Conservation (phyloP, 1,140 invertebrate genomes). For the Bombus consobrinus region DNA sequence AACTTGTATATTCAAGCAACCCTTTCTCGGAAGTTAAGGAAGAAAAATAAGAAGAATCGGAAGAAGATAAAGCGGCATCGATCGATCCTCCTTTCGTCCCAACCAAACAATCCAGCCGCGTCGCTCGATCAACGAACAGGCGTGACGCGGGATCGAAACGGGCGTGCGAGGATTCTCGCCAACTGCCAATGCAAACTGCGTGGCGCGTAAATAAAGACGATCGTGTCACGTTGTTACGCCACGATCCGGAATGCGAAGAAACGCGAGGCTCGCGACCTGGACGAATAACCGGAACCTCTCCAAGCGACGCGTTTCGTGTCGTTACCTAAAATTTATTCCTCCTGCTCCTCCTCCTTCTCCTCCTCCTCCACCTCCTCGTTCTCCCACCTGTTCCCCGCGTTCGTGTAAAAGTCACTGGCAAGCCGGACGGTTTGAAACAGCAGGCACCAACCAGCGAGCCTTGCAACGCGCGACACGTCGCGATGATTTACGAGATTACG, state of each 20-base stretch:
- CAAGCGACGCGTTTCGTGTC: conserved; percentile 23
- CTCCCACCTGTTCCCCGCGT: background rate
- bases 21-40: background rate
- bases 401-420: conserved; percentile 4
- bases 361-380: background rate
- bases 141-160: background rate
- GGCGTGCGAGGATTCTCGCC: background rate
- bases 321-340: conserved; percentile 28
- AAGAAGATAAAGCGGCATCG: background rate
- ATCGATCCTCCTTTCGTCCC: background rate
- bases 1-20: background rate
- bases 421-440: conserved; percentile 3
- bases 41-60: background rate
- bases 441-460: background rate
- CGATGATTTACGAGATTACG: conserved; percentile 47
- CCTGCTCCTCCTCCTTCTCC: background rate
- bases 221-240: conserved; percentile 7
- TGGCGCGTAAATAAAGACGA: conserved; percentile 51
- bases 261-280: background rate
- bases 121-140: background rate
- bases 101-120: background rate
- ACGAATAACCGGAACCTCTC: conserved; percentile 1
- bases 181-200: background rate
- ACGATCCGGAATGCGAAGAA: background rate
- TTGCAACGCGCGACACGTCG: conserved; percentile 21